Evolutionary conservation across 2,113 vertebrate species (phyloP).

Genomic region (Ammodytes marinus): DNA sequence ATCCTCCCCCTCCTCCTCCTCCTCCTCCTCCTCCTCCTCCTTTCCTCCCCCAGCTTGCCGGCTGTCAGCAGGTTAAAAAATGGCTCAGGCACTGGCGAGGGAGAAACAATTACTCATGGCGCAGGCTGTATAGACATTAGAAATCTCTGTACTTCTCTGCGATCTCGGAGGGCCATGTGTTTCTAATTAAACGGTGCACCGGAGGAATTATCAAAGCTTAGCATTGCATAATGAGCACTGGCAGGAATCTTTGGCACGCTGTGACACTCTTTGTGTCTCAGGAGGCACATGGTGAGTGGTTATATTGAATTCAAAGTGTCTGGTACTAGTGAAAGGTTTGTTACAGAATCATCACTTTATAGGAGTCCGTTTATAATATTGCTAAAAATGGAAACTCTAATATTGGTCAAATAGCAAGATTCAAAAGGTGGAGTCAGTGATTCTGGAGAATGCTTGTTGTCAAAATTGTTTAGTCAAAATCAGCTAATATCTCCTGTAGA

Average conservation of each 20-base stretch:
- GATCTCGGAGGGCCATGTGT: slow-evolving; percentile 74
- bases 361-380: not conserved
- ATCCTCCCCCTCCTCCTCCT: slow-evolving; percentile 25
- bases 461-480: no score
- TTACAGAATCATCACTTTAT: not conserved
- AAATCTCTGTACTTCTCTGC: slow-evolving; percentile 66
- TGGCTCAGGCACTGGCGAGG: slow-evolving; percentile 65
- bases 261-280: slow-evolving; percentile 72
- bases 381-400: not conserved
- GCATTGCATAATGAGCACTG: slow-evolving; percentile 77
- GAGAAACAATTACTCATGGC: slow-evolving; percentile 81
- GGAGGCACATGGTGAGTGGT: slow-evolving; percentile 57
- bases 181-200: slow-evolving; percentile 76
- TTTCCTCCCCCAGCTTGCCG: slow-evolving; percentile 56
- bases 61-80: slow-evolving; percentile 81
- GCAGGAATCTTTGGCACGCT: slow-evolving; percentile 61
- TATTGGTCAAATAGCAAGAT: not conserved
- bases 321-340: not conserved
- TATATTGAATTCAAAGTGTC: slow-evolving; percentile 57
- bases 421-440: no score
- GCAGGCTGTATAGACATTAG: slow-evolving; percentile 73
- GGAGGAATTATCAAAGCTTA: slow-evolving; percentile 77
- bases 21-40: slow-evolving; percentile 48
- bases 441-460: no score
- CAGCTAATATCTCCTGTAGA: no score